Evolutionary conservation across 2,113 vertebrate genomes (phyloP).

Genomic region (Columba livia): DNA sequence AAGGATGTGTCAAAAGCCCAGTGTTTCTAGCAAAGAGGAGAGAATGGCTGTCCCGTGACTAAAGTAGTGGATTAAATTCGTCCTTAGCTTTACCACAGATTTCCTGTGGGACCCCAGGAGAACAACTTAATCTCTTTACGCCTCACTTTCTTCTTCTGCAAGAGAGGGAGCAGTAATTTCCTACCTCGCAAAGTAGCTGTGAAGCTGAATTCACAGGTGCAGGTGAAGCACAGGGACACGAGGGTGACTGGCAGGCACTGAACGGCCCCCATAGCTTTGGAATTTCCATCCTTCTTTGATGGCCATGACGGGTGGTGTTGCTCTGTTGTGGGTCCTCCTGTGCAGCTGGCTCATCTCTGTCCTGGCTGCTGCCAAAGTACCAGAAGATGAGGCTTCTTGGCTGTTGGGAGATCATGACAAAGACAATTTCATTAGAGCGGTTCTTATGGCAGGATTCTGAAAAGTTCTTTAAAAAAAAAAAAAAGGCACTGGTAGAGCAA

Average conservation of each 20-base stretch:
- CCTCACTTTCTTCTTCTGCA: neutral
- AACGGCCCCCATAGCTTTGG: neutral
- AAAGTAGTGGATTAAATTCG: neutral
- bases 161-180: neutral
- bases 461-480: neutral
- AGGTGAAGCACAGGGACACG: neutral
- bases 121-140: neutral
- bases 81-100: neutral
- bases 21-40: neutral
- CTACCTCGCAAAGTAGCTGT: constrained; percentile 6
- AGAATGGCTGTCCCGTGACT: neutral
- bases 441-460: neutral
- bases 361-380: neutral
- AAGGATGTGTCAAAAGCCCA: neutral
- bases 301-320: neutral
- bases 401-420: neutral
- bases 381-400: neutral
- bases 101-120: neutral
- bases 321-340: neutral
- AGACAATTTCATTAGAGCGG: neutral
- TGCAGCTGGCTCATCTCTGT: neutral
- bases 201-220: neutral
- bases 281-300: neutral
- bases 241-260: neutral
- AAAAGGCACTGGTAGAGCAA: neutral